phyloP scores from a whole-genome alignment of 2,797 vertebrate genomes.

The Petrocephalus sullivani region DNA sequence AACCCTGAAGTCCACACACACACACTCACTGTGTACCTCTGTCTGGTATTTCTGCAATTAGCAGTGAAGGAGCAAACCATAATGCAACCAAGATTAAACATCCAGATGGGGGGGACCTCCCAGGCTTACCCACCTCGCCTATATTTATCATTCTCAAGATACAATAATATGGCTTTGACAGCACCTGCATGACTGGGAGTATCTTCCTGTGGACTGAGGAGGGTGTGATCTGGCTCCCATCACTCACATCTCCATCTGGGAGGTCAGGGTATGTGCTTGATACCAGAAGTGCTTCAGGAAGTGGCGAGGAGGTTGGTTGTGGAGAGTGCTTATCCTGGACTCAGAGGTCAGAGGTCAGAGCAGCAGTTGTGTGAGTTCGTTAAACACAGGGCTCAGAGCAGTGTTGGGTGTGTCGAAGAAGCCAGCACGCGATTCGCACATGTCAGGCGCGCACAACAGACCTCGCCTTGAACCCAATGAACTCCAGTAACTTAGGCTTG shows the following conservation, averaged over 20 bases:
- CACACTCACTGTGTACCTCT: background rate
- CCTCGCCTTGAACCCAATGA: background rate
- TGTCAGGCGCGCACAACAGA: background rate
- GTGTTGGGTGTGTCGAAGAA: background rate
- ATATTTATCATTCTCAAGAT: conserved; percentile 23
- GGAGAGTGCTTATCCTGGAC: background rate
- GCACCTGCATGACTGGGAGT: background rate
- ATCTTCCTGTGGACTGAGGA: background rate
- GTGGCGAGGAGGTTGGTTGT: background rate
- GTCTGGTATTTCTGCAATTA: background rate
- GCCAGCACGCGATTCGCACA: background rate
- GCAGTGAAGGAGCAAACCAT: background rate
- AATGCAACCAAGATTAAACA: background rate
- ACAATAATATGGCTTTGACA: background rate
- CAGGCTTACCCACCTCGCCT: conserved; percentile 26
- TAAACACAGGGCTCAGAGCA: background rate
- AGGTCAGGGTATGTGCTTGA: background rate
- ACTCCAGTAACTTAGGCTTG: background rate
- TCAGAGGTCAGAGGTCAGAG: background rate
- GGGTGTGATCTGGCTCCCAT: background rate
- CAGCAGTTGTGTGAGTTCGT: background rate
- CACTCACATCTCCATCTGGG: background rate
- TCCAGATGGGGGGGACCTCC: conserved; percentile 19
- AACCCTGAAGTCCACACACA: background rate
- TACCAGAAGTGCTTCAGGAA: background rate